phyloP scores from a whole-genome alignment of 2,797 vertebrate genomes.

The Channa striata region DNA sequence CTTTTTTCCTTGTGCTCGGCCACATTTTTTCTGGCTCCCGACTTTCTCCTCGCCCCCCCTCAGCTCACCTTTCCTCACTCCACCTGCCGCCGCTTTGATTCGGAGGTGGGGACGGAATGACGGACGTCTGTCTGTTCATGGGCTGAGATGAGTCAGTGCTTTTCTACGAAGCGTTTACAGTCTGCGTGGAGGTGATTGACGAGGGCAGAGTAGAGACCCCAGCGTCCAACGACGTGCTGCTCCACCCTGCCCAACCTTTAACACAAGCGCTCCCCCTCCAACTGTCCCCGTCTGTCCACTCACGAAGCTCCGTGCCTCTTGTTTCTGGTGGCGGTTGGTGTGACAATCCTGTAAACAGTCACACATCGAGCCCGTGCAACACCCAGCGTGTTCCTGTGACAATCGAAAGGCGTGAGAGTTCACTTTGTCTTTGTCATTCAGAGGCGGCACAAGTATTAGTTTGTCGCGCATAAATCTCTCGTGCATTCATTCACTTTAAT shows the following conservation, averaged over 20 bases:
- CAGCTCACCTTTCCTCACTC: not conserved
- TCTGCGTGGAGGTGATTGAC: constrained; percentile 3
- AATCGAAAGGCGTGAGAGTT: constrained; percentile 32
- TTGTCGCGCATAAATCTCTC: constrained; percentile 14
- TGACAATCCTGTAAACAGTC: constrained; percentile 36
- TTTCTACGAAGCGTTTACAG: constrained; percentile 29
- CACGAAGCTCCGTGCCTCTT: constrained; percentile 23
- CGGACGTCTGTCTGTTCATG: constrained; percentile 64
- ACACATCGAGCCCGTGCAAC: constrained; percentile 39
- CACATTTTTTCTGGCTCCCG: too few species aligned
- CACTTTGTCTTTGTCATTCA: constrained; percentile 16
- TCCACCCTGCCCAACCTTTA: constrained; percentile 16
- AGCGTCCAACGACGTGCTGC: constrained; percentile 1
- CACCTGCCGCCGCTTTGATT: constrained; percentile 42
- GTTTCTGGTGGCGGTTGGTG: constrained; percentile 17
- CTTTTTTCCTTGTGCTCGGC: constrained; percentile 53
- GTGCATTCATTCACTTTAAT: not conserved
- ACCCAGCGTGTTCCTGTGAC: constrained; percentile 50
- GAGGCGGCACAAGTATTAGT: not conserved
- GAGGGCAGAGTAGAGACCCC: not conserved
- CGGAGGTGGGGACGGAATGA: constrained; percentile 49
- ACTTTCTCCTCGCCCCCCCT: constrained; percentile 14
- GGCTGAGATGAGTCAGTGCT: constrained; percentile 61
- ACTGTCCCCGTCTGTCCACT: constrained; percentile 20
- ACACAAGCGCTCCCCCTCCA: not conserved